phyloP scores from a whole-genome alignment of 2,888 invertebrate species.

The Tricholauxania praeusta region DNA sequence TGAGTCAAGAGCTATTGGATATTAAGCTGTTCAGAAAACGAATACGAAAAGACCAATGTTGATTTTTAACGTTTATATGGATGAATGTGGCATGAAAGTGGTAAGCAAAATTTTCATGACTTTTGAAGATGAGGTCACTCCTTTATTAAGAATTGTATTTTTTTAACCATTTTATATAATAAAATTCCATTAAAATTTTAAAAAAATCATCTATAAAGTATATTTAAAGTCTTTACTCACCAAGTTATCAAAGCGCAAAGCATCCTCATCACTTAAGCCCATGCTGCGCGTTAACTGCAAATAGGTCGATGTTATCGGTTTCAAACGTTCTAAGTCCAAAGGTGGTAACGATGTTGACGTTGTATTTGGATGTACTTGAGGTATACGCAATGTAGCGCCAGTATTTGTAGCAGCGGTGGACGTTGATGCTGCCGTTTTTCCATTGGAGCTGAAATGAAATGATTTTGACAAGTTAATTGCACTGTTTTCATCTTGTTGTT shows the following conservation, averaged over 20 bases:
- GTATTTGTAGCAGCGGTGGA: conserved; percentile 12
- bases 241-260: conserved; percentile 73
- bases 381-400: conserved; percentile 38
- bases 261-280: conserved; percentile 74
- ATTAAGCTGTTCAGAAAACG: no score
- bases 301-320: conserved; percentile 91
- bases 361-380: conserved; percentile 34
- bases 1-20: no score
- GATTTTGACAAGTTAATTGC: conserved; percentile 64
- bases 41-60: no score
- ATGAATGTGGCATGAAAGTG: no score
- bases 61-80: no score
- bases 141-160: no score
- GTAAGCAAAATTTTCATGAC: no score
- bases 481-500: conserved; percentile 45
- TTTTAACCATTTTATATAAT: no score
- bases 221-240: conserved; percentile 71
- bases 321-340: conserved; percentile 70
- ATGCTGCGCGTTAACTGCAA: conserved; percentile 85
- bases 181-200: no score
- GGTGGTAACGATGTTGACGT: conserved; percentile 50
- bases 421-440: conserved; percentile 45
- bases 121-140: no score
- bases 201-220: conserved; percentile 53
- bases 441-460: conserved; percentile 59